phyloP scores from a whole-genome alignment of 1,140 invertebrate species.

The Samia ricini region DNA sequence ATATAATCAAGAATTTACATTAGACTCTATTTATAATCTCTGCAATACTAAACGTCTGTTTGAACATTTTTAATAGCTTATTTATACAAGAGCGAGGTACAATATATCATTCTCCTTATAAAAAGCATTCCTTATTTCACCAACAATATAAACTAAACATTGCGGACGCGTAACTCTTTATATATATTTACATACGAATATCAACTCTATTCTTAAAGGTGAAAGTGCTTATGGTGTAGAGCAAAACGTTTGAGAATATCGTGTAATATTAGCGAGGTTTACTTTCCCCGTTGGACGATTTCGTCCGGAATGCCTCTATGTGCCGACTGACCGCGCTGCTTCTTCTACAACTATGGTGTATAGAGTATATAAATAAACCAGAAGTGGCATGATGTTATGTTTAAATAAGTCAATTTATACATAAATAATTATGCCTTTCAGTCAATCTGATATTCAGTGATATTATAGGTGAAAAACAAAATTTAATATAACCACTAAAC shows the following conservation, averaged over 20 bases:
- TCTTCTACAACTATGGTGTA: conserved; percentile 28
- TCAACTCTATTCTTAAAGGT: background rate
- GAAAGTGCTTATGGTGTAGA: background rate
- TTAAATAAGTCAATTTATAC: too few species aligned
- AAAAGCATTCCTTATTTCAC: conserved; percentile 4
- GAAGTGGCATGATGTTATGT: background rate
- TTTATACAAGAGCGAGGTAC: background rate
- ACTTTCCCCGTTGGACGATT: conserved; percentile 64
- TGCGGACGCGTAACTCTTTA: background rate
- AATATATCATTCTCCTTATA: background rate
- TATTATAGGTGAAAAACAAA: too few species aligned
- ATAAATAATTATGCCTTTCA: too few species aligned
- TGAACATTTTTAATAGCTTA: background rate
- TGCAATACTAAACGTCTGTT: too few species aligned
- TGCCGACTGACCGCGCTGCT: conserved; percentile 53
- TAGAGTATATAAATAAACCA: background rate
- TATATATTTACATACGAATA: background rate
- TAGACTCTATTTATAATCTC: too few species aligned
- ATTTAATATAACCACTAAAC: too few species aligned
- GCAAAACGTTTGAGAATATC: conserved; percentile 17
- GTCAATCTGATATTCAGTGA: too few species aligned
- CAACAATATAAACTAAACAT: background rate
- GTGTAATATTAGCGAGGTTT: conserved; percentile 48
- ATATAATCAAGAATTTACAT: too few species aligned
- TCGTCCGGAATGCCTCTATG: conserved; percentile 63